Evolutionary conservation across 2,888 invertebrate genomes (phyloP), one percentile per base, ranked within the genome.

Genomic region (Aleiodes alternator): DNA sequence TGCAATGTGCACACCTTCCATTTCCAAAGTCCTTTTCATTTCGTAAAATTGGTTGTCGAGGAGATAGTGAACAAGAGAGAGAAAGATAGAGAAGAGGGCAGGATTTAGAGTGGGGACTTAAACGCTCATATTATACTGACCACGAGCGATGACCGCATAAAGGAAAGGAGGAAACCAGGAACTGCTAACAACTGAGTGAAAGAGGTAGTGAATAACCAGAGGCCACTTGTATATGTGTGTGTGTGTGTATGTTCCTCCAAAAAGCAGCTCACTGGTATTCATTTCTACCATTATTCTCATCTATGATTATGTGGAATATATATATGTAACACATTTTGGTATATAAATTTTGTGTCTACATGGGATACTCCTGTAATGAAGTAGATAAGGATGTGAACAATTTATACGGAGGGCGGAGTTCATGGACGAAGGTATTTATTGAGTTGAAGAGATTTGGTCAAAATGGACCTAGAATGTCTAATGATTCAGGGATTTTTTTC

Each of bases 101-200:
- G 34, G 50, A 51, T 68, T 51, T 34, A 68, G 51, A 68, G 68
- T 51, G 50, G 51, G 51, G 50, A 68, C 51, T 68, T 72, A 72
- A 72, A 66, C 72, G 72, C 43, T 72, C 64, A 72, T 66, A 72
- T 72, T 72, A 72, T n/a, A 66, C 53, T 64, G 72, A 64, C 72
- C 72, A 56, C 64, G 23, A 64, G 64, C 64, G 55, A 72, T 72
- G 48, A 53, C 72, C 66, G 55, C 72, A 72, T 64, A 72, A 72
- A 61, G 61, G 72, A 23, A 16, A 38, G 34, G 8, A 69, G 57
- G 48, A 31, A 56, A 48, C 64, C 43, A 64, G 43, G 16, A 16
- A 23, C 64, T 8, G 64, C 43, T 16, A 64, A 31, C 59, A 59
- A 59, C 64, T 43, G 43, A 64, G 64, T 16, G 64, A 43, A 64